phyloP scores from a whole-genome alignment of 2,888 invertebrate genomes.

The Podotricha telesiphe region DNA sequence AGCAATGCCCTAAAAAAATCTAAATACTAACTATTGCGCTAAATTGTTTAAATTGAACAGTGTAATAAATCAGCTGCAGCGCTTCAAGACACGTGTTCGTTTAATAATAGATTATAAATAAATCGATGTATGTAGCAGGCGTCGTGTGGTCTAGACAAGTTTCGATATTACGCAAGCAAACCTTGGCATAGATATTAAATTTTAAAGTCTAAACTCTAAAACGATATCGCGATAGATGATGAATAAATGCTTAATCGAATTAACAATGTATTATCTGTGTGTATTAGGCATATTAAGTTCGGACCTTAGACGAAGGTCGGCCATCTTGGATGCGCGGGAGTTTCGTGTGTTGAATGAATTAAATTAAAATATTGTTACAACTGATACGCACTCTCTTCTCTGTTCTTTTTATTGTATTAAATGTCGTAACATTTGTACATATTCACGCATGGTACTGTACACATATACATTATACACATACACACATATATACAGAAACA shows the following conservation, averaged over 20 bases:
- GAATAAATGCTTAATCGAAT: not conserved
- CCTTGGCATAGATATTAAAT: conserved; percentile 63
- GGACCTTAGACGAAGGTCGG: conserved; percentile 1
- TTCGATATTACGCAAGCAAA: conserved; percentile 56
- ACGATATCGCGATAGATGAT: not conserved
- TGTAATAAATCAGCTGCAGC: conserved; percentile 38
- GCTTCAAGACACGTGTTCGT: conserved; percentile 38
- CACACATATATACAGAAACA: not conserved
- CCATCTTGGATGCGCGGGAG: conserved; percentile 13
- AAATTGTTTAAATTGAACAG: not conserved
- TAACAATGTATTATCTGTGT: conserved; percentile 2
- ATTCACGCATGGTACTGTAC: too few species aligned
- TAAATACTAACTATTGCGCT: too few species aligned
- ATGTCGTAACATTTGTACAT: too few species aligned
- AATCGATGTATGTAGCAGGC: conserved; percentile 50
- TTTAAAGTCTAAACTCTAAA: conserved; percentile 11
- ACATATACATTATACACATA: too few species aligned
- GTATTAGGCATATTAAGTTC: not conserved
- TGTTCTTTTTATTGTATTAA: too few species aligned
- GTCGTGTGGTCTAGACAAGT: conserved; percentile 61
- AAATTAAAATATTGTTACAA: not conserved
- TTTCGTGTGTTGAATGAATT: not conserved
- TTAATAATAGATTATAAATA: conserved; percentile 47
- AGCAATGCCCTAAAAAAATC: too few species aligned
- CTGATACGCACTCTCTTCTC: too few species aligned